Percentiles rank a stretch among this genome's conserved stretches.
Evolutionary conservation across 2,797 vertebrate genomes (phyloP).

Genomic region (Clarias fuscus): DNA sequence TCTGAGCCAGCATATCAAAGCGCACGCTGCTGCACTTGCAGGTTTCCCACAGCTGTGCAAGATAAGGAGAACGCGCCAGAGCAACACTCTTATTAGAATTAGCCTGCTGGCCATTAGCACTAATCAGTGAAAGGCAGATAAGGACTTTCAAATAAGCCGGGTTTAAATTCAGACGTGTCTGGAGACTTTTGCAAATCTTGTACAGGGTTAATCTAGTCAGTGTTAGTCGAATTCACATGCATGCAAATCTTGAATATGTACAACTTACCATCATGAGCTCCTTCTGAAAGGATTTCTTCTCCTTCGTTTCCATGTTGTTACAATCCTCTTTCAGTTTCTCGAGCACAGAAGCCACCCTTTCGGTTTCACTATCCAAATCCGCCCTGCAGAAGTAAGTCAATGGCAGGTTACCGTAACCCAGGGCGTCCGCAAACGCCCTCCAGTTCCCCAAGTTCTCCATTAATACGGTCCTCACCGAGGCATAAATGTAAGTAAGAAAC

Average conservation of each 20-base stretch:
- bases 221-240: conserved; percentile 28
- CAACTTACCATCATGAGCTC: conserved; percentile 92
- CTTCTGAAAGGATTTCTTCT: conserved; percentile 95
- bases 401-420: conserved; percentile 86
- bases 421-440: conserved; percentile 88
- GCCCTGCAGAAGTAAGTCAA: conserved; percentile 89
- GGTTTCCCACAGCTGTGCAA: conserved; percentile 45
- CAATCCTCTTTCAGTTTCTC: conserved; percentile 98
- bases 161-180: conserved; percentile 29
- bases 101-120: conserved; percentile 44
- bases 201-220: conserved; percentile 22
- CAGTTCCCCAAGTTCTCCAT: conserved; percentile 97
- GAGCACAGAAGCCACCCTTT: conserved; percentile 91
- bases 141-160: conserved; percentile 33
- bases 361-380: conserved; percentile 88
- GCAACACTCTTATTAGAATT: conserved; percentile 55
- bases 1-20: conserved; percentile 34
- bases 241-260: neutral
- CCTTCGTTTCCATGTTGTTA: conserved; percentile 85
- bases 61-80: conserved; percentile 46
- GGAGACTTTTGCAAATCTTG: conserved; percentile 12
- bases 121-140: conserved; percentile 44
- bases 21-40: conserved; percentile 48
- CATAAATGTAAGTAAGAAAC: conserved; percentile 97
- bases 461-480: conserved; percentile 89